Evolutionary conservation across 2,797 vertebrate genomes (phyloP).

Genomic region (Poliocrania exsul): DNA sequence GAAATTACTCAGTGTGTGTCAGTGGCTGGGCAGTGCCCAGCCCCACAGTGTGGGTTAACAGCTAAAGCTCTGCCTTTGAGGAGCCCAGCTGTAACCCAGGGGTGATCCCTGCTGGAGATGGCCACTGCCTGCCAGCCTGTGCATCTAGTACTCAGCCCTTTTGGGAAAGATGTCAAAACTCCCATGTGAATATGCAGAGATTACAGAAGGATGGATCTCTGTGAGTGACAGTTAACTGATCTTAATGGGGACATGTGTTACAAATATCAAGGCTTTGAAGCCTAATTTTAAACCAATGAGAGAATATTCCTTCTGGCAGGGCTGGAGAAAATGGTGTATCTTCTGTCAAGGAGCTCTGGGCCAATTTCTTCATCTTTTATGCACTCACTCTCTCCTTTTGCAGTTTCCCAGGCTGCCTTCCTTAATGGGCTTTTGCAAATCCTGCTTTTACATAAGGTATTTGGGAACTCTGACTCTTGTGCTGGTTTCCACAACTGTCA

Average conservation of each 20-base stretch:
- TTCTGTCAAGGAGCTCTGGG: background rate
- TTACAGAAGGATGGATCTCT: background rate
- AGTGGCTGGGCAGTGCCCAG: background rate
- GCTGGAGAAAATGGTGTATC: background rate
- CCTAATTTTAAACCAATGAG: background rate
- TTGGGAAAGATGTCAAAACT: background rate
- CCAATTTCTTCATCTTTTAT: background rate
- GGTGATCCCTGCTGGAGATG: background rate
- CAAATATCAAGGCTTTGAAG: background rate
- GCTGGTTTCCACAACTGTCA: background rate
- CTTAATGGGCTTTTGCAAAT: background rate
- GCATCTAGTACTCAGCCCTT: background rate
- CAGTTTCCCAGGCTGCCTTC: background rate
- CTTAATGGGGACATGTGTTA: background rate
- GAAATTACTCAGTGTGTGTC: background rate
- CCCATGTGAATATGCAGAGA: background rate
- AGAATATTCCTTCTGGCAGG: background rate
- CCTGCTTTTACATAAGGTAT: background rate
- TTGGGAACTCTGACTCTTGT: background rate
- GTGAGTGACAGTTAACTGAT: background rate
- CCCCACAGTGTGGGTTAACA: background rate
- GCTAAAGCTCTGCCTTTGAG: background rate
- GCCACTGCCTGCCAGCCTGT: background rate
- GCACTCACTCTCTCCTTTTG: background rate
- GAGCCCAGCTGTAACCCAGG: background rate